phyloP scores from a whole-genome alignment of 2,113 vertebrate species.

The Struthidea cinerea region DNA sequence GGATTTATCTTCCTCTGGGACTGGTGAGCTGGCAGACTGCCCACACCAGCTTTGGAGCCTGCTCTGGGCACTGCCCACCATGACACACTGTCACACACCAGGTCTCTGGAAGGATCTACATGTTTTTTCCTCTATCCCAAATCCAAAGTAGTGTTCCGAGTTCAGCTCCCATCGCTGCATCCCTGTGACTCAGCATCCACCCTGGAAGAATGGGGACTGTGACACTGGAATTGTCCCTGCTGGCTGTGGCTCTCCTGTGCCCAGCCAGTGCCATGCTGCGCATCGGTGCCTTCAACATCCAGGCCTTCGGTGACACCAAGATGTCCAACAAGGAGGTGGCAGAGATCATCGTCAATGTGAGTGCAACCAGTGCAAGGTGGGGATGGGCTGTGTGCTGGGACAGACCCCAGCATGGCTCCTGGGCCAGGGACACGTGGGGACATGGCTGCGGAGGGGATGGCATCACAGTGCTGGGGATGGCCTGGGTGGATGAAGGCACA shows the following conservation, averaged over 20 bases:
- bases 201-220: neutral
- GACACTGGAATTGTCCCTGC: neutral
- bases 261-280: neutral
- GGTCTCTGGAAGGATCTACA: neutral
- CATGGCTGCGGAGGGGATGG: rapidly evolving
- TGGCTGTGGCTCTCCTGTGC: constrained; percentile 45
- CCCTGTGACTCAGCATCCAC: neutral
- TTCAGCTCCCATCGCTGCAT: neutral
- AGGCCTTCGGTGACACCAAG: constrained; percentile 79
- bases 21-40: neutral
- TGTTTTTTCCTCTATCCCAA: neutral
- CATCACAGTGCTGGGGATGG: neutral
- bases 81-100: neutral
- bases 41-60: rapidly evolving
- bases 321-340: constrained; percentile 73
- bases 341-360: constrained; percentile 73
- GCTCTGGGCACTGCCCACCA: neutral
- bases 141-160: neutral
- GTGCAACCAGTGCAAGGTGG: rapidly evolving
- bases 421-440: rapidly evolving
- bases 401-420: rapidly evolving
- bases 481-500: neutral
- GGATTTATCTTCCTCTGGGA: neutral
- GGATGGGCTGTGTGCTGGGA: neutral
- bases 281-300: constrained; percentile 85